Percentiles rank a stretch among this genome's conserved stretches.
These are phyloP conservation scores for Microchrysa polita DNA, from an alignment of 2,888 invertebrate genomes.

Conservation along the genomic window DNA sequence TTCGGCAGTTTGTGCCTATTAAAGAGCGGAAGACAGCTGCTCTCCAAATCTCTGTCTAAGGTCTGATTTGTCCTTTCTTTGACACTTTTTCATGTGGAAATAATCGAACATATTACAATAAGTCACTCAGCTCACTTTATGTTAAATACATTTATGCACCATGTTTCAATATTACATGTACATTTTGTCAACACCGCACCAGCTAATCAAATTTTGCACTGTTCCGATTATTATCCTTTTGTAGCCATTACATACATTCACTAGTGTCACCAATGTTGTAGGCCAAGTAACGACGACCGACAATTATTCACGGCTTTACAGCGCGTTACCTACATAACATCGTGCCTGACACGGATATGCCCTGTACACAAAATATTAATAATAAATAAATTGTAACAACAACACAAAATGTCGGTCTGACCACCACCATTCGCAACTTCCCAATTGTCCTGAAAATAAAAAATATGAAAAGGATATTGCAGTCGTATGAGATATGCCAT, in stretches of 20 bases:
- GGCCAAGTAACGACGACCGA: not conserved
- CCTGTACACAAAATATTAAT: slow-evolving; percentile 21
- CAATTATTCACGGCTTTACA: not conserved
- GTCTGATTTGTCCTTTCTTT: no score
- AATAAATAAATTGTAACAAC: slow-evolving; percentile 16
- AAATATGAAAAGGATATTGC: slow-evolving; percentile 9
- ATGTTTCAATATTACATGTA: slow-evolving; percentile 8
- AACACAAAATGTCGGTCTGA: not conserved
- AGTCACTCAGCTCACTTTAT: no score
- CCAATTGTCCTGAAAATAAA: not conserved
- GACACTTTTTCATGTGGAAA: no score
- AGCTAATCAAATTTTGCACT: not conserved
- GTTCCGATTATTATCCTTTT: not conserved
- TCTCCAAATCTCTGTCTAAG: no score
- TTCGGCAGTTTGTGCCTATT: no score
- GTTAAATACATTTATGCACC: no score
- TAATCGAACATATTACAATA: no score
- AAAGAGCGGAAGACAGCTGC: no score
- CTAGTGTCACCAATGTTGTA: not conserved
- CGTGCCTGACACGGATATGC: slow-evolving; percentile 29
- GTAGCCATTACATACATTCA: not conserved
- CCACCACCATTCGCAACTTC: no score
- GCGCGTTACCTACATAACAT: no score
- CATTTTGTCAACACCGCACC: slow-evolving; percentile 1
- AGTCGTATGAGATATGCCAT: not conserved